A percentile compares a stretch with the other conserved stretches of the same genome.
Conservation (phyloP, 2,113 vertebrate species). For the Oreotrochilus melanogaster region DNA sequence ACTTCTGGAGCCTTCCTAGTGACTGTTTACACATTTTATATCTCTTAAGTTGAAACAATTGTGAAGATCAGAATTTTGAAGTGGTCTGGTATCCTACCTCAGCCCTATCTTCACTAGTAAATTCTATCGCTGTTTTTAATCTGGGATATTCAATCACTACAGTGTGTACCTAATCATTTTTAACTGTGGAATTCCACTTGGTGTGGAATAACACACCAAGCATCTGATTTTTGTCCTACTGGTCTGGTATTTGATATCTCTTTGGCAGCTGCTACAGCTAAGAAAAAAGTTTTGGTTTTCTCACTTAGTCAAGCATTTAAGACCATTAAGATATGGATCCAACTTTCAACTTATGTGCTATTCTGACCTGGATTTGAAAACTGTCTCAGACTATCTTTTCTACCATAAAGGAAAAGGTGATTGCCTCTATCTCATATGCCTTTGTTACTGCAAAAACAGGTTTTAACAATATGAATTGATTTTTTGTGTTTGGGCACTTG, state of each 20-base stretch:
- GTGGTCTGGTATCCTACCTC: not conserved
- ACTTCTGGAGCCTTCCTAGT: not conserved
- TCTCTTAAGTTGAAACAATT: not conserved
- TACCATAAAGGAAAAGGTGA: not conserved
- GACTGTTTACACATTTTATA: not conserved
- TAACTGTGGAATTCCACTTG: not conserved
- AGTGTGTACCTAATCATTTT: not conserved
- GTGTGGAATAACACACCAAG: not conserved
- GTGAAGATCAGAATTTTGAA: not conserved
- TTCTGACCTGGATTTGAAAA: not conserved
- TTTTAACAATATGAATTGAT: not conserved
- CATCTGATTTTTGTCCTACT: constrained; percentile 5
- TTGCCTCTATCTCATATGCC: not conserved
- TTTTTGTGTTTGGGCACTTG: not conserved
- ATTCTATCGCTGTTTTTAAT: not conserved
- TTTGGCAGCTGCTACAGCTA: not conserved
- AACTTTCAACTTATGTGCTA: not conserved
- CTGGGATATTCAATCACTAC: not conserved
- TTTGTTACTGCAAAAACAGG: not conserved
- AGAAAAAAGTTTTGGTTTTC: not conserved
- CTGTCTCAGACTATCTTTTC: not conserved
- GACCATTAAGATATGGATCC: not conserved
- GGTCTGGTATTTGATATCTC: not conserved
- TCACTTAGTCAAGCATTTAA: constrained; percentile 9
- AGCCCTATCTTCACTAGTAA: not conserved